Conservation (phyloP, 2,888 invertebrate genomes). For the Rhabditoides inermis region DNA sequence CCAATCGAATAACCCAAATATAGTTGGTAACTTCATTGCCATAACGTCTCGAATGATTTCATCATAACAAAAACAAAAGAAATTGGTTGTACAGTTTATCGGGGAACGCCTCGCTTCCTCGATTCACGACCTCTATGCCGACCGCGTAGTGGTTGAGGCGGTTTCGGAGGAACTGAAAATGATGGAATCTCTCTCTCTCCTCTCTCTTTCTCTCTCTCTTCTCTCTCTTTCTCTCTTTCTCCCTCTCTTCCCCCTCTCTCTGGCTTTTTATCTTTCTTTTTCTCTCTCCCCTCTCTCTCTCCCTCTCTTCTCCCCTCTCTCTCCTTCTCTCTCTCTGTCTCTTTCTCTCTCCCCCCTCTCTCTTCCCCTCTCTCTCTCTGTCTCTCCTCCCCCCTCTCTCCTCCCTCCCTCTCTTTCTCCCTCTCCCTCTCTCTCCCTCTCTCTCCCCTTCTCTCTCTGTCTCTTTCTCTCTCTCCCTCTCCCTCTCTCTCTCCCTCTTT, state of each 20-base stretch:
- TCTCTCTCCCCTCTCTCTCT: background rate
- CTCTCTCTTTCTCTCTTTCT: slow-evolving; percentile 6
- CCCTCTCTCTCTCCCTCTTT: too few species aligned
- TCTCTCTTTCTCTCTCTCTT: too few species aligned
- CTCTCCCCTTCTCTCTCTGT: background rate
- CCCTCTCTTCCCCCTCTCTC: slow-evolving; percentile 11
- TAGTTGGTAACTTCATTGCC: too few species aligned
- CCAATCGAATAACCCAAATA: too few species aligned
- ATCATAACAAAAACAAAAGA: too few species aligned
- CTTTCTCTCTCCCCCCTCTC: slow-evolving; percentile 2
- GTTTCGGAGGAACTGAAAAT: background rate
- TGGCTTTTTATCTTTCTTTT: slow-evolving; percentile 6
- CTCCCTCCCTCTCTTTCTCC: background rate
- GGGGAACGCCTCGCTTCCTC: background rate
- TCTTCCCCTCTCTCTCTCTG: background rate
- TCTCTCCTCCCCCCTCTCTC: slow-evolving; percentile 6
- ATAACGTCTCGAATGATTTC: too few species aligned
- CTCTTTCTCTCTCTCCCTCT: background rate
- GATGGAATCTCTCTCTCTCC: slow-evolving; percentile 1
- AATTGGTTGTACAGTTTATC: background rate
- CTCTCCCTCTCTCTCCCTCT: slow-evolving; percentile 2
- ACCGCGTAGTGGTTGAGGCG: background rate
- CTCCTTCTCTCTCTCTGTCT: too few species aligned
- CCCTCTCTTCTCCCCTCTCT: too few species aligned
- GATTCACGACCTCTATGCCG: background rate